These are phyloP conservation scores for Sebastes iracundus DNA, from an alignment of 2,797 vertebrate species.

Conservation along the genomic window DNA sequence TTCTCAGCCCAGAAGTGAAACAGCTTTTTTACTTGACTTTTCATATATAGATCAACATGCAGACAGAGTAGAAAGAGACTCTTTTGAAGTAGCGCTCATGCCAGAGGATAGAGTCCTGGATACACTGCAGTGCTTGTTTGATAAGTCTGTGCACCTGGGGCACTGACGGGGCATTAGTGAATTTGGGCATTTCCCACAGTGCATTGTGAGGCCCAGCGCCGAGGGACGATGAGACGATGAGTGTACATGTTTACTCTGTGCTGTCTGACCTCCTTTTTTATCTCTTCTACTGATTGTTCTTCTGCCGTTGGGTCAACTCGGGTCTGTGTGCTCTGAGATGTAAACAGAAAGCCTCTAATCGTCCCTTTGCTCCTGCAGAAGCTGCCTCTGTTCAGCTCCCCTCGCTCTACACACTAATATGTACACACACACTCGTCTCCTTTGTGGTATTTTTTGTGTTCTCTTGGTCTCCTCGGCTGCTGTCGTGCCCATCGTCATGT, in stretches of 20 bases:
- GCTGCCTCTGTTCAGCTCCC: not conserved
- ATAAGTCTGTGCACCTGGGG: slow-evolving; percentile 54
- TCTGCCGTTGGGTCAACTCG: slow-evolving; percentile 55
- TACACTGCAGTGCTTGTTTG: slow-evolving; percentile 23
- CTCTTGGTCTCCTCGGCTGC: not conserved
- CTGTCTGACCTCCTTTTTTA: slow-evolving; percentile 70
- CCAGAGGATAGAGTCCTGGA: slow-evolving; percentile 41
- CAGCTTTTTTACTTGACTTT: slow-evolving; percentile 9
- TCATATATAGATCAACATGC: slow-evolving; percentile 38
- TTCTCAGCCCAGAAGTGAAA: slow-evolving; percentile 7
- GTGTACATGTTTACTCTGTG: slow-evolving; percentile 53
- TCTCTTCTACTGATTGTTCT: slow-evolving; percentile 61
- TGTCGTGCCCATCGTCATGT: not conserved
- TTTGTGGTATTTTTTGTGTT: slow-evolving; percentile 1
- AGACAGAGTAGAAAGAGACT: slow-evolving; percentile 30
- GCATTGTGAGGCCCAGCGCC: slow-evolving; percentile 33
- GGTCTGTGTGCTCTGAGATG: slow-evolving; percentile 63
- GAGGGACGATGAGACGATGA: slow-evolving; percentile 29
- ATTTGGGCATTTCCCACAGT: slow-evolving; percentile 62
- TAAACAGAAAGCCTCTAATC: slow-evolving; percentile 68
- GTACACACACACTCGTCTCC: not conserved
- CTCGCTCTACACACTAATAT: not conserved
- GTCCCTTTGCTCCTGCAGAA: slow-evolving; percentile 10
- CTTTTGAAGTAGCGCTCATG: slow-evolving; percentile 45
- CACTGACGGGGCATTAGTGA: slow-evolving; percentile 35